Base-by-base conservation (phyloP, 1,140 invertebrate species). In the Drosophila pseudoananassae region DNA sequence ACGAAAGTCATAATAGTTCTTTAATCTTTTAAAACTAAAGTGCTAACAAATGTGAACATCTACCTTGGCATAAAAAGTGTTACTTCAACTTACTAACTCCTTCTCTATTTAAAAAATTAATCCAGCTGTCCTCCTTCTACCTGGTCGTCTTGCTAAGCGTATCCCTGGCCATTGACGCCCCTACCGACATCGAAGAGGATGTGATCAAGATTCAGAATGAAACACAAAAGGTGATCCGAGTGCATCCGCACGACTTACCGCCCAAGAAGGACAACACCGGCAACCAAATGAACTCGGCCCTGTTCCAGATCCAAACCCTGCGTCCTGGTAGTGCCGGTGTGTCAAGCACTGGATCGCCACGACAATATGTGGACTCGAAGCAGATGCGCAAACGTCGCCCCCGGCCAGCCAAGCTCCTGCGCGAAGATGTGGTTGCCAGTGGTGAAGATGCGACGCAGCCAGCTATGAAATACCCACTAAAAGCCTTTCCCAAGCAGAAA, bases 401-500 rank as follows among this genome's bases (percentile, higher is more conserved):
- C 8, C 38, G 66, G 20, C 65, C 79, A 2, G 56, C 20, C 14
- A 60, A 66, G 47, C 40, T 46, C 15, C 43, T 14, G 5, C 40
- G 15, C 29, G 68, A 59, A 10, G 51, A 38, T 33, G 25, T 23
- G 14, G 46, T 57, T 14, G 17, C 40, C 46, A 76, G 49, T 66
- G 85, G 87, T 89, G 84, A 84, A 90, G 75, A 76, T 76, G 50
- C 69, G 78, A 71, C 66, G 61, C 72, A 64, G 73, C 49, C 65
- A 58, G 61, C 57, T 45, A 72, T 87, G 65, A 82, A 87, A 82
- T 71, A 70, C 65, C 70, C 81, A 84, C 89, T 88, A 88, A 81
- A 88, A 91, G 73, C 82, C 58, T 83, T 61, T 80, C 81, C 84
- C 80, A 84, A 90, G 80, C 78, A 80, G 85, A 89, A 89, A 78